Base-by-base conservation (phyloP, 2,113 vertebrate species). In the Phyllostomus discolor region DNA sequence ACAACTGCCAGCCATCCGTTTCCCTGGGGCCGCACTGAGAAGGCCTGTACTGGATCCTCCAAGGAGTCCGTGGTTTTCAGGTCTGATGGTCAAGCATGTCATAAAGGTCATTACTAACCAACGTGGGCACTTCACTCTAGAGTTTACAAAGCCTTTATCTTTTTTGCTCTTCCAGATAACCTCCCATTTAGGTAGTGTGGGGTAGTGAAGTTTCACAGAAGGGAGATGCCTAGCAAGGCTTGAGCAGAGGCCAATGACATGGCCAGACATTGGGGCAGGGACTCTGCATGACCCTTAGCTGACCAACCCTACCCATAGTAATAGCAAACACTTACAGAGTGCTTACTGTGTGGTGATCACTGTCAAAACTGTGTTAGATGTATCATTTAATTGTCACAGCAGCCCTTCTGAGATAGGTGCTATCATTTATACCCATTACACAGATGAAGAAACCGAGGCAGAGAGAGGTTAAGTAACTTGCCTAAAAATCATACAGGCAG, bases 1-100 rank as follows among this genome's bases (percentile, higher is more conserved):
- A 96, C 91, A 96, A 97, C 96, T 93, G 90, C 72, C 9, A 9
- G 94, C n/a, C 66, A 76, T 87, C 87, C 7, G 75, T 75, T 84
- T 91, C 83, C 67, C 50, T 64, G 94, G 76, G 66, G 33, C 82
- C 24, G 4, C n/a, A 9, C 28, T 31, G 64, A 83, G 84, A 70
- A 89, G 88, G 86, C 64, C 3, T 1, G n/a, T 52, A 6, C n/a
- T 52, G 67, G 72, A 9, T 88, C 87, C 69, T 87, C 43, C 3
- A 10, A 52, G 76, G 90, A 43, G 33, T 64, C 87, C 84, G n/a
- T 84, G 43, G 43, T 90, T 95, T 89, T 82, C 88, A 54, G 12
- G 46, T 15, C 80, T 62, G n/a, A 54, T 41, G 41, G 64, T 54
- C 73, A 54, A 91, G 78, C 48, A 9, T 48, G 59, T 59, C 7